Evolutionary conservation across 2,797 vertebrate species (phyloP).

Genomic region (Sciaenops ocellatus): DNA sequence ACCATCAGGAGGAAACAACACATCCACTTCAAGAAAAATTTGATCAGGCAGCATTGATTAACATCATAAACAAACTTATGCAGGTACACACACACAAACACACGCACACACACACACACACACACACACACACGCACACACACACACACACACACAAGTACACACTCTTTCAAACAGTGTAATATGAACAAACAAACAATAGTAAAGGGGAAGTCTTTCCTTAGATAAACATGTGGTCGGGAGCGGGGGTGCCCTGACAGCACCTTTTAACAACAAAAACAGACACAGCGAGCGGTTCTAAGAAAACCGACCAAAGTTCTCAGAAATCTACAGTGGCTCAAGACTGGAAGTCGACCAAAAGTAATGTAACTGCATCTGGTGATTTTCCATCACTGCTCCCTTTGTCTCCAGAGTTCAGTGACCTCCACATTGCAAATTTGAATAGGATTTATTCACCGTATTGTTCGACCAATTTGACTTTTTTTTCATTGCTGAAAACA

Average conservation of each 20-base stretch:
- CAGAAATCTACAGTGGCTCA: conserved; percentile 28
- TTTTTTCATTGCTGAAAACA: conserved; percentile 18
- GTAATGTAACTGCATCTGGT: conserved; percentile 20
- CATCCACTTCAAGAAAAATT: neutral
- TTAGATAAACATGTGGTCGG: conserved; percentile 24
- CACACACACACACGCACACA: conserved; percentile 10
- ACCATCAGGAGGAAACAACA: conserved; percentile 11
- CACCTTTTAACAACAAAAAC: conserved; percentile 53
- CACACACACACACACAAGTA: conserved; percentile 5
- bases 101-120: conserved; percentile 1
- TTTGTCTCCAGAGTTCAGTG: conserved; percentile 54
- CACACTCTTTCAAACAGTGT: conserved; percentile 28
- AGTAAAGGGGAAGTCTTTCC: conserved; percentile 27
- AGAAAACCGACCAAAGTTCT: conserved; percentile 24
- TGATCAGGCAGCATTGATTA: neutral
- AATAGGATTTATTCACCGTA: conserved; percentile 15
- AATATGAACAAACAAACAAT: conserved; percentile 50
- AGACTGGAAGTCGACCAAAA: conserved; percentile 14
- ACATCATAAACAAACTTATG: neutral
- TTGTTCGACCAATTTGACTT: conserved; percentile 24
- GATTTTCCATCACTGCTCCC: conserved; percentile 22
- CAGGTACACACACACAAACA: neutral
- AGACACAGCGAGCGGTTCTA: conserved; percentile 19
- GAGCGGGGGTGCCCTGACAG: neutral
- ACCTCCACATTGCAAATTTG: conserved; percentile 17